Percentiles rank a stretch among this genome's conserved stretches.
phyloP scores from a whole-genome alignment of 2,797 vertebrate species.

The Microctenopoma lineatum region DNA sequence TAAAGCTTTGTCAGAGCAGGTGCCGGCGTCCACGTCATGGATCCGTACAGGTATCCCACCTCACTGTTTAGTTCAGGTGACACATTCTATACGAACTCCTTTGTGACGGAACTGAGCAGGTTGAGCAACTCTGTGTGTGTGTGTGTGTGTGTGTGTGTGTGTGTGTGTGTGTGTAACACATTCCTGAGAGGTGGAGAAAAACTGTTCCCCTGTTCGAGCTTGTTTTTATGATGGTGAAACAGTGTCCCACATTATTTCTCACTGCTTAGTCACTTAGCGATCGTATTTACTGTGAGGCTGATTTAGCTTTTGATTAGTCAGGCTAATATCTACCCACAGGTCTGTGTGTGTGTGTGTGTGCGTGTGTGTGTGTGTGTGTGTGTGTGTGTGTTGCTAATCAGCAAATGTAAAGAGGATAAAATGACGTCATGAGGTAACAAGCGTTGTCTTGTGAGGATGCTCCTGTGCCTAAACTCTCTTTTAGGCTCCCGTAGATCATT shows the following conservation, averaged over 20 bases:
- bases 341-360: constrained; percentile 10
- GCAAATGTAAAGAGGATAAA: too few relatives aligned
- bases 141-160: background rate
- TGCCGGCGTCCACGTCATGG: background rate
- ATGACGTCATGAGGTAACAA: too few relatives aligned
- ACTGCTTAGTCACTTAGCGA: constrained; percentile 6
- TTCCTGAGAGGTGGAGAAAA: constrained; percentile 41
- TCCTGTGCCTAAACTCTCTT: too few relatives aligned
- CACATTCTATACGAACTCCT: too few relatives aligned
- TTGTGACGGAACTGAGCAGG: too few relatives aligned
- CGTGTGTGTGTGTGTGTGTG: background rate
- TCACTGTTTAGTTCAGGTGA: too few relatives aligned
- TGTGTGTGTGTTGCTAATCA: too few relatives aligned
- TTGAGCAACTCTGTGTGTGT: too few relatives aligned
- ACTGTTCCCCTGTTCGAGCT: constrained; percentile 50
- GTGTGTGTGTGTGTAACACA: constrained; percentile 18
- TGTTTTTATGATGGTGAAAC: constrained; percentile 46
- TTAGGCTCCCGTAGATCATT: too few relatives aligned
- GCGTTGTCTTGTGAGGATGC: too few relatives aligned
- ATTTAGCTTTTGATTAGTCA: constrained; percentile 15
- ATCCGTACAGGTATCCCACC: background rate
- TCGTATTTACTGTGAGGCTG: constrained; percentile 1
- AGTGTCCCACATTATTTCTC: constrained; percentile 22
- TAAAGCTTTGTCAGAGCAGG: background rate
- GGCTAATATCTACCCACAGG: background rate